Base-by-base conservation (phyloP, 1,140 invertebrate species). In the Bombus vancouverensis region DNA sequence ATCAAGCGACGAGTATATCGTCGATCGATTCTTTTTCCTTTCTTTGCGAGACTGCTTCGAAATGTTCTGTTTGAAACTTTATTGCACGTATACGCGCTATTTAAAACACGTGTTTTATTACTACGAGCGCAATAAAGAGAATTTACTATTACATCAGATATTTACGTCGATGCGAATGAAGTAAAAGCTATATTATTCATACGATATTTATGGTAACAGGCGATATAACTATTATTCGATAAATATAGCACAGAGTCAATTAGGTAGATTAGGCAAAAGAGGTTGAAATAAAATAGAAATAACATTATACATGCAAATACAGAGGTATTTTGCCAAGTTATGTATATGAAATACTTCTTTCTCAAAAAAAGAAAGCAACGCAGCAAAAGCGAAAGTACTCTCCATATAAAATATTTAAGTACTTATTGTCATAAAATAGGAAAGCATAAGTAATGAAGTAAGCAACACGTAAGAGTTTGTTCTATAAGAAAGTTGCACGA, bases 61-160 rank as follows among this genome's bases (percentile, higher is more conserved):
- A 12, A 39, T 37, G 22, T 70, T 37, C 34, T 34, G 32, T 44
- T 13, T 3, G 15, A 28, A 44, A 62, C 9, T 73, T 44, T 34
- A 72, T 73, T 76, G 12, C 53, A 9, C 5, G 3, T 32, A 47
- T n/a, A n/a, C 53, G 57, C 10, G 53, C 10, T 74, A 34, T 74
- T 57, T 57, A 75, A 75, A 75, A 75, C 73, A 32, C 73, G 71
- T 22, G 13, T 57, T 39, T 76, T 76, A 76, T 22, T 59, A 34
- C 34, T 28, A 25, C 25, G 3, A 47, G 25, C 28, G 57, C 15
- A 62, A 42, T 62, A 37, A 77, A 77, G 32, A 62, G 28, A 59
- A 62, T 59, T 62, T n/a, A n/a, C 15, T n/a, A 12, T 59, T 39
- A 22, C 12, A 62, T 18, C 53, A 62, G 34, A 22, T 22, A 68